Evolutionary conservation across 2,888 invertebrate genomes (phyloP).

Genomic region (Eupithecia dodoneata): DNA sequence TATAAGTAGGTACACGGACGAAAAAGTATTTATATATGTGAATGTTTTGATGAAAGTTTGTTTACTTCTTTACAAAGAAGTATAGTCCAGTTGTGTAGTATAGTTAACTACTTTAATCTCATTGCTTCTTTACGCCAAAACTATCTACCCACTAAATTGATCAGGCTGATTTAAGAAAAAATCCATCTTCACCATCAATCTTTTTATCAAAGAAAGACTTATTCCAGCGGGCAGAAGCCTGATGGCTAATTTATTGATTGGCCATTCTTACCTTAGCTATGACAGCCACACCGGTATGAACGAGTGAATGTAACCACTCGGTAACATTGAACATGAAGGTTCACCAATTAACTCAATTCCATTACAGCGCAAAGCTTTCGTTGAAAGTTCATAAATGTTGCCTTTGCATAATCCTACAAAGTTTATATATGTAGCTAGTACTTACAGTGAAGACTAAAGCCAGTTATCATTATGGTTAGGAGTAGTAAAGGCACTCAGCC

Average conservation of each 20-base stretch:
- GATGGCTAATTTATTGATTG: background rate
- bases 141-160: no score
- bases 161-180: background rate
- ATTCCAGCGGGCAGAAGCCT: background rate
- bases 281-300: constrained; percentile 48
- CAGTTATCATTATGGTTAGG: background rate
- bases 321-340: constrained; percentile 77
- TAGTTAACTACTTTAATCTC: no score
- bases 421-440: constrained; percentile 21
- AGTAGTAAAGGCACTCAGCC: background rate
- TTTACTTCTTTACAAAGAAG: background rate
- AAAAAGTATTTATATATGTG: background rate
- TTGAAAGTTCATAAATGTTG: constrained; percentile 48
- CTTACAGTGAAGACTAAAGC: no score
- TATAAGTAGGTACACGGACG: background rate
- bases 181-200: no score
- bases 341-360: constrained; percentile 69
- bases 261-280: background rate
- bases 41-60: background rate
- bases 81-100: no score
- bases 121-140: background rate
- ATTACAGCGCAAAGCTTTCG: constrained; percentile 55
- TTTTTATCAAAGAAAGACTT: background rate
- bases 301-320: constrained; percentile 60
- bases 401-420: constrained; percentile 42